Base-by-base conservation (phyloP, 1,140 invertebrate species). In the Oryctes rhinoceros region DNA sequence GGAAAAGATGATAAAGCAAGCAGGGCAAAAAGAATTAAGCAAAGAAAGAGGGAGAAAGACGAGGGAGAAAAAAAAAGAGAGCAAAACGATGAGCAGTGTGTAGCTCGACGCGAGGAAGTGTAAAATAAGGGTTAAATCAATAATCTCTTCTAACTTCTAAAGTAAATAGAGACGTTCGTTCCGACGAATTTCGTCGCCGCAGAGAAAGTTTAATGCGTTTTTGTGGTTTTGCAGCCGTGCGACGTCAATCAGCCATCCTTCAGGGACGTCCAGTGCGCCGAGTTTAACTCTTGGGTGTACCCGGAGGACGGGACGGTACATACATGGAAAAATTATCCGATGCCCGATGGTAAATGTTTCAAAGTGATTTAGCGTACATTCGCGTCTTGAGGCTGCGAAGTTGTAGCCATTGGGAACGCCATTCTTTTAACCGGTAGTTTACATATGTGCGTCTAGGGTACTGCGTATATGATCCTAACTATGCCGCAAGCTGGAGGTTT, bases 231-330 rank as follows among this genome's bases (percentile, higher is more conserved):
- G 1, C 67, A 88, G 85, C 87, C 86, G 4, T 88, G 87, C 49
- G 83, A 86, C 80, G 76, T 85, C 6, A 80, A 78, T 24, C 80
- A 82, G 7, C 81, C 84, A 20, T 85, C 86, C 9, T 88, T 88
- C 78, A 83, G 87, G 53, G 87, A 88, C 77, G 83, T 86, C 5
- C 87, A 87, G 74, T 87, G 85, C 78, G 80, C 82, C 7, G 85
- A 87, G 74, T 88, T 86, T 82, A 85, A 88, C 79, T 83, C 84
- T 35, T 87, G 87, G 85, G 65, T 85, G 10, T 87, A 87, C 81
- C 86, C 87, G 11, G 87, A 88, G 78, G 87, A 88, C 77, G 83
- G 84, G 20, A 84, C 87, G 77, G 20, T 86, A 78, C 86, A 88
- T 82, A 83, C 81, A 18, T 87, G 86, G 87, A 81, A 81, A 15